Base-by-base conservation (phyloP, 2,113 vertebrate genomes). In the Fulica atra region DNA sequence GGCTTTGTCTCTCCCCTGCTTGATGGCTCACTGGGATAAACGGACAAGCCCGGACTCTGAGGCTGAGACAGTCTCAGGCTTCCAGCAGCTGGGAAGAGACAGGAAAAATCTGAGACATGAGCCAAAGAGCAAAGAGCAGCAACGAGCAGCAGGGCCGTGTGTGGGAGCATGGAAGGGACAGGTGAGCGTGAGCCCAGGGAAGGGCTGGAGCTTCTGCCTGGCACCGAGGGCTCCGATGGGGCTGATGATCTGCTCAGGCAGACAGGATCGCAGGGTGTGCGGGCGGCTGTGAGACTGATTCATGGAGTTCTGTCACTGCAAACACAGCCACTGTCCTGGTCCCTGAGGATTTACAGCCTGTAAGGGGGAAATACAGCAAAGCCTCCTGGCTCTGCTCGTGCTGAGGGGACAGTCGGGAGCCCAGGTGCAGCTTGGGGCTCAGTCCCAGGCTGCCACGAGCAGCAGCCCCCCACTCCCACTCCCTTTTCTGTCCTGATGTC, bases 301-400 rank as follows among this genome's bases (percentile, higher is more conserved):
- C 40, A 53, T 21, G 56, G 89, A 64, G 60, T 69, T 19, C 60
- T 81, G 82, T 80, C 76, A 13, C 10, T 38, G 2, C 60, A 69
- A 71, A 10, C 63, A n/a, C 86, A 42, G 13, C 20, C 2, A 9
- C 80, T n/a, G 42, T 31, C 61, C 51, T 13, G 3, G 64, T 25
- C 70, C 57, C 57, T 0, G 4, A 46, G 82, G 79, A 80, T 95
- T 95, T 86, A 56, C 48, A 64, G 86, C 71, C 73, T 0, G 0
- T 56, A 23, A 86, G 50, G 79, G 56, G 86, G 93, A 88, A 73
- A 84, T n/a, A 36, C 0, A 18, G 73, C 63, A 13, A 26, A 44
- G 15, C 9, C 10, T 38, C 42, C 51, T 35, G 0, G 4, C 7
- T 2, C 8, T 7, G 59, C 85, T 28, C 5, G 0, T 2, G 23